Percentiles rank a stretch among this genome's conserved stretches.
These are phyloP conservation scores for Furnarius figulus DNA, from an alignment of 2,113 vertebrate species.

Conservation along the genomic window DNA sequence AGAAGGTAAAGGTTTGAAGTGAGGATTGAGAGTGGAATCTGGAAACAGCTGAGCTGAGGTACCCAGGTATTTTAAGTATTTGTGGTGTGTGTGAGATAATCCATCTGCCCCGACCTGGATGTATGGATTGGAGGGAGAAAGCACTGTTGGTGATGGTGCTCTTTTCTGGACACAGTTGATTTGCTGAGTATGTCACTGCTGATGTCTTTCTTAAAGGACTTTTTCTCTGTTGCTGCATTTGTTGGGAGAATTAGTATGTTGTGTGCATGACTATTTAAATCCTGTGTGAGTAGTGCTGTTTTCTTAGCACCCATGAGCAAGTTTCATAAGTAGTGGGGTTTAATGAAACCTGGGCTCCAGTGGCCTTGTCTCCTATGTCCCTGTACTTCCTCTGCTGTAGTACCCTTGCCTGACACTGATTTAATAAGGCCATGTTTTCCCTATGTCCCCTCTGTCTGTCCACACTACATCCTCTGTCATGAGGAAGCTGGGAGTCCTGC, in stretches of 20 bases:
- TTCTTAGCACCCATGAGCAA: background rate
- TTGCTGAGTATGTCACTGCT: background rate
- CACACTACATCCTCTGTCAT: rapidly evolving
- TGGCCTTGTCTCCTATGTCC: background rate
- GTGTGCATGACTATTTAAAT: background rate
- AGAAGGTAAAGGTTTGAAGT: background rate
- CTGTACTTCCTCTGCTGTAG: background rate
- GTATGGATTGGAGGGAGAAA: background rate
- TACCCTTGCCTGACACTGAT: background rate
- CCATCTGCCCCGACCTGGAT: background rate
- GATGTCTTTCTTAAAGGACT: background rate
- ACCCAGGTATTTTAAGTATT: background rate
- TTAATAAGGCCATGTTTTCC: rapidly evolving
- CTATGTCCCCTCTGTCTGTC: background rate
- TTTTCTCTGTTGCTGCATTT: background rate
- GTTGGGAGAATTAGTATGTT: background rate
- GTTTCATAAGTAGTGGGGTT: background rate
- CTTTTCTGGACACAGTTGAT: background rate
- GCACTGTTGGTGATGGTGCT: background rate
- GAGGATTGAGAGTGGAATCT: background rate
- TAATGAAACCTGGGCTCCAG: background rate
- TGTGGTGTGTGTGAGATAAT: background rate
- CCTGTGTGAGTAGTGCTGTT: background rate
- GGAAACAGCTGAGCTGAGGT: background rate
- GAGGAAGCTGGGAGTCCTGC: background rate